These are phyloP conservation scores for Deroptyus accipitrinus DNA, from an alignment of 2,113 vertebrate genomes.

Conservation along the genomic window DNA sequence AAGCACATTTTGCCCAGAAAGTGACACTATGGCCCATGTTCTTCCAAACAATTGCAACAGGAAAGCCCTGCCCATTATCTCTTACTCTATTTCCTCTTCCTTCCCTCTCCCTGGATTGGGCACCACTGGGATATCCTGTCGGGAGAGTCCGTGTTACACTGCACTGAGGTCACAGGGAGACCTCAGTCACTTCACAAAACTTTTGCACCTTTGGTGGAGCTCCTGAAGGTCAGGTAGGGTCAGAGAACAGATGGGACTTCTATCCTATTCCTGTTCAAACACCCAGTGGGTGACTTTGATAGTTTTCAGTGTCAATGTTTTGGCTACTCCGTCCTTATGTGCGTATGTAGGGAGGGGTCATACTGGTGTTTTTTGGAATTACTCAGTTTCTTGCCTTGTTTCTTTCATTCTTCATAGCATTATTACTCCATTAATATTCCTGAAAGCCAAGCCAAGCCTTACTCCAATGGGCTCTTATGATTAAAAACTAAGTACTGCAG, in stretches of 20 bases:
- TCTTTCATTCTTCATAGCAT: constrained; percentile 3
- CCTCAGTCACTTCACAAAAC: neutral
- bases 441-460: constrained; percentile 50
- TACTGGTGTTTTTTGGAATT: neutral
- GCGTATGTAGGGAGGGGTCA: neutral
- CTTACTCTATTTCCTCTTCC: neutral
- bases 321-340: neutral
- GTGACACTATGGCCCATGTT: neutral
- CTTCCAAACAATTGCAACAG: neutral
- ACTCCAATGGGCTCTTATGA: constrained; percentile 15
- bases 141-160: neutral
- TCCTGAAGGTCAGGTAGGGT: neutral
- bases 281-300: neutral
- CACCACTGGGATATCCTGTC: constrained; percentile 15
- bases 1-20: neutral
- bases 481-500: constrained; percentile 22
- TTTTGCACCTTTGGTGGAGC: neutral
- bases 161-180: neutral
- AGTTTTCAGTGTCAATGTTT: neutral
- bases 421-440: constrained; percentile 50
- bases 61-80: constrained; percentile 24
- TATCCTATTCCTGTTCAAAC: neutral
- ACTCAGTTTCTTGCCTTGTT: neutral
- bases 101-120: neutral
- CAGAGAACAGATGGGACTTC: constrained; percentile 7